phyloP scores from a whole-genome alignment of 2,797 vertebrate genomes.

The Loriculus beryllinus region DNA sequence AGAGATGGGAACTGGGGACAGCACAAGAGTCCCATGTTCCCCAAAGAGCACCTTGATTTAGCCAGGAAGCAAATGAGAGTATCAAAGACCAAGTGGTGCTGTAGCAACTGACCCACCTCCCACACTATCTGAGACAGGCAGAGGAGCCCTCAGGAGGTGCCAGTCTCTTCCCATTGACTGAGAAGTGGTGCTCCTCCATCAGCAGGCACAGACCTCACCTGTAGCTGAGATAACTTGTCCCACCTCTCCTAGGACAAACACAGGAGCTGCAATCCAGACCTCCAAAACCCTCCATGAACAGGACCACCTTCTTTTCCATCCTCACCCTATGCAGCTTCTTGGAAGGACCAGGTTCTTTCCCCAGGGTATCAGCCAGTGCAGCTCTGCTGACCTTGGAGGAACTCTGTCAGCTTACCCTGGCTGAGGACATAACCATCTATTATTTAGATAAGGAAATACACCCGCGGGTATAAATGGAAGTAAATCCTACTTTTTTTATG shows the following conservation, averaged over 20 bases:
- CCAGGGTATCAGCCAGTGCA: neutral
- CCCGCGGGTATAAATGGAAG: conserved; percentile 16
- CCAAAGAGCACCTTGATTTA: neutral
- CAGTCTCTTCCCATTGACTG: neutral
- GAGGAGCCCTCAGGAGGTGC: neutral
- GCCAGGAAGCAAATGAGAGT: neutral
- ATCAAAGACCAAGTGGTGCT: neutral
- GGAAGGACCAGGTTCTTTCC: neutral
- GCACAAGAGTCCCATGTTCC: neutral
- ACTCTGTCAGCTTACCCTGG: conserved; percentile 11
- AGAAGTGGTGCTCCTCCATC: neutral
- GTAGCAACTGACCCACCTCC: neutral
- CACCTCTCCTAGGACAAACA: neutral
- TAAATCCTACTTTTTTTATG: conserved; percentile 8
- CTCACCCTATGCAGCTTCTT: neutral
- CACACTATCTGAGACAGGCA: neutral
- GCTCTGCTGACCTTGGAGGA: conserved; percentile 27
- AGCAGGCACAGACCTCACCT: neutral
- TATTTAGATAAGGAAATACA: conserved; percentile 39
- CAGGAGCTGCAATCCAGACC: neutral
- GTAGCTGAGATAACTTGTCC: neutral
- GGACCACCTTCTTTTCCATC: neutral
- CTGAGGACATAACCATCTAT: conserved; percentile 20
- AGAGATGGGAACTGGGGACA: neutral
- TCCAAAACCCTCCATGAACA: neutral